Evolutionary conservation across 2,888 invertebrate species (phyloP), one percentile per base, ranked within the genome.

Genomic region (Eurytoma adleriae): DNA sequence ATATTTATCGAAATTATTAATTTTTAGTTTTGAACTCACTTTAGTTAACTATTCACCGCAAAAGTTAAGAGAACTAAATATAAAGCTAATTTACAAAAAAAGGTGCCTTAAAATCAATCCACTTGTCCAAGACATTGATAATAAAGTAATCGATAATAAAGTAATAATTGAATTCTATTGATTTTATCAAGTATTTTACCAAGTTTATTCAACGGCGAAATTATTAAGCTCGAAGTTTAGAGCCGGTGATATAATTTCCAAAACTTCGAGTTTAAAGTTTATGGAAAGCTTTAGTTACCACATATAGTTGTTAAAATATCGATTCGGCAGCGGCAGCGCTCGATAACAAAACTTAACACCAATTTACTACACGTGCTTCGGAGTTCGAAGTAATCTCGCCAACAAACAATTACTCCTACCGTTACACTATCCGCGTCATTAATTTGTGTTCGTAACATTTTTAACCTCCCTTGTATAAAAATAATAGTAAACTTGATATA

Each of bases 271-370:
- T 64, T 73, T 54, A 56, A 73, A 73, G 64, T 73, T 73, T 54
- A 73, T 56, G 56, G 64, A 73, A 64, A 73, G 64, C 64, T 73
- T 73, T 73, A 73, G 54, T 64, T 73, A 40, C 54, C 56, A n/a
- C 40, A 54, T 64, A 30, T 40, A 54, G 64, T 72, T 64, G 64
- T 73, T 64, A 56, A 62, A 56, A n/a, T 73, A 73, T 66, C 73
- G 73, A 73, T 73, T 13, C 24, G 12, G 10, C 30, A 57, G 20
- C 20, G 2, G 20, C 1, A 13, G 48, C 27, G 40, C 27, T 56
- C 40, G 18, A 73, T 73, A 64, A 13, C 40, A 40, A 73, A 73
- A 73, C 73, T 73, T 73, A 56, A 64, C 40, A 73, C 54, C 64
- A 73, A 73, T 73, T 40, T 52, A 50, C 27, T 52, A 3, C 48